Evolutionary conservation across 2,113 vertebrate genomes (phyloP).

Genomic region (Erythrocercus mccallii): DNA sequence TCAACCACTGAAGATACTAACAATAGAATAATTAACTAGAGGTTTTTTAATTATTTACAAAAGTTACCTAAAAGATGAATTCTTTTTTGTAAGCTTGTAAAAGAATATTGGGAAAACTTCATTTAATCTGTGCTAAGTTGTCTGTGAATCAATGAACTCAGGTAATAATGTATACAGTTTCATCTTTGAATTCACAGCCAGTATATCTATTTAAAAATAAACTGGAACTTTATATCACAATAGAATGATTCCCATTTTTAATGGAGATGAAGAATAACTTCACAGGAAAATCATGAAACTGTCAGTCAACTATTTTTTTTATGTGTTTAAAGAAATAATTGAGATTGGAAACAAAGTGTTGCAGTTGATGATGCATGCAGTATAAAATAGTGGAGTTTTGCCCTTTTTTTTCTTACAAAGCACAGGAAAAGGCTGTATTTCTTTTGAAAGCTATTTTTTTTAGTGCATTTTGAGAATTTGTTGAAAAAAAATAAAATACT

Average conservation of each 20-base stretch:
- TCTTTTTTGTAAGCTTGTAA: constrained; percentile 62
- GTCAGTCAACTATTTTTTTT: not conserved
- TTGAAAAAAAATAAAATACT: constrained; percentile 8
- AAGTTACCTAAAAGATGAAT: constrained; percentile 30
- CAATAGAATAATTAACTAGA: constrained; percentile 45
- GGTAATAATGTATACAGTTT: constrained; percentile 56
- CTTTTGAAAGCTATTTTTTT: not conserved
- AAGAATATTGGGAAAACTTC: constrained; percentile 10
- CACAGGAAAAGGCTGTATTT: not conserved
- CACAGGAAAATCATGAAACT: not conserved
- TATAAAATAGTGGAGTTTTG: not conserved
- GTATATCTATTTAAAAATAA: constrained; percentile 7
- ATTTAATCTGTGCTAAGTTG: constrained; percentile 7
- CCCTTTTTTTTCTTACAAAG: not conserved
- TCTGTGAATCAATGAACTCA: constrained; percentile 72
- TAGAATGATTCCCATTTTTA: constrained; percentile 31
- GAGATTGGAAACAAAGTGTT: not conserved
- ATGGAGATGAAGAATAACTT: not conserved
- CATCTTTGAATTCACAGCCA: constrained; percentile 30
- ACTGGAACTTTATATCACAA: constrained; percentile 28
- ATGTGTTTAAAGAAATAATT: not conserved
- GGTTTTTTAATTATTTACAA: constrained; percentile 54
- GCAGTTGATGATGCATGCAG: constrained; percentile 8
- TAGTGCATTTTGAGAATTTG: not conserved
- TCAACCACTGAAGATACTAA: constrained; percentile 32